Base-by-base conservation (phyloP, 1,140 invertebrate genomes). In the Pseudomyrmex pallidus region DNA sequence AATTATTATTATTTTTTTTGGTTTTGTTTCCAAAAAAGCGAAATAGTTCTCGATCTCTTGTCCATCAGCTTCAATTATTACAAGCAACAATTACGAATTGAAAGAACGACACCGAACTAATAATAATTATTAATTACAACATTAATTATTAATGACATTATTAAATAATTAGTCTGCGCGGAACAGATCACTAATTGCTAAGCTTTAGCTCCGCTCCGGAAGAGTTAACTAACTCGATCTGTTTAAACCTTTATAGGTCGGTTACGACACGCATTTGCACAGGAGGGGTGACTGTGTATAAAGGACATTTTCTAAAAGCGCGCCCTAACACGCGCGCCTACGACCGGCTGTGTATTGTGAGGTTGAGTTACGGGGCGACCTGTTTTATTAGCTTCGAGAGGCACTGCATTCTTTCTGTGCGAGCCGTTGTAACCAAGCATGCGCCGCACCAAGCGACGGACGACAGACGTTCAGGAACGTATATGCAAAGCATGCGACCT, bases 401-500 rank as follows among this genome's bases (percentile, higher is more conserved):
- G 74, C 73, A 77, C 66, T 63, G 66, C 67, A 74, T 87, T 89
- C 82, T 89, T 87, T 64, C 72, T 57, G 78, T 85, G 87, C 83
- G 74, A 90, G 87, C 86, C 35, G 35, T 35, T 74, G 74, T 85
- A 82, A 70, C 72, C 85, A 35, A 35, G 83, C 76, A 84, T 87
- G 85, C 87, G 85, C 87, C 74, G 74, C n/a, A n/a, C 82, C 72
- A 64, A 80, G 66, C 52, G 35, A 74, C 70, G 68, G 46, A 66
- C 44, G 61, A 57, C 62, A 64, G 22, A 17, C 54, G n/a, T 61
- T 4, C 86, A 87, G 80, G 72, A 35, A 1, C 48, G 85, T 72
- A 15, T 0, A 12, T 35, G 15, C 1, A 5, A 22, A 17, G 15
- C n/a, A 0, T 1, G 48, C 13, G 4, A 25, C 83, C 64, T 13